A percentile compares a stretch with the other conserved stretches of the same genome.
Conservation (phyloP, 1,140 invertebrate species). For the Watersipora subatra region DNA sequence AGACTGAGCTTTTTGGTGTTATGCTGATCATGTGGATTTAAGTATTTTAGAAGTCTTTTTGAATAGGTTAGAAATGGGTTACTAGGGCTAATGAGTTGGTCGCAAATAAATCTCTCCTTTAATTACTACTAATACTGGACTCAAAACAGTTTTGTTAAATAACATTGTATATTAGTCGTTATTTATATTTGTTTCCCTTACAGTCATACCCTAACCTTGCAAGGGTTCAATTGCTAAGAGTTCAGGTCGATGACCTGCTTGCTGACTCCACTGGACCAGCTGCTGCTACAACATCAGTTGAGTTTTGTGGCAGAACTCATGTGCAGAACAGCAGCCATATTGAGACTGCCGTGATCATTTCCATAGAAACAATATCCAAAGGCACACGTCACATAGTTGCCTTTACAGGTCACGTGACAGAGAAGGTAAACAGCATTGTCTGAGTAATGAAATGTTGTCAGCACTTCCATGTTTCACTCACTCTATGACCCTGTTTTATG, state of each 20-base stretch:
- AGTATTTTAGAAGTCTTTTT: too few relatives aligned
- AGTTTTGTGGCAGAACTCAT: constrained; percentile 99
- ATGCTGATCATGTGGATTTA: too few relatives aligned
- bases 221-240: constrained; percentile 82
- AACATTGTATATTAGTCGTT: too few relatives aligned
- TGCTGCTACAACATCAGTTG: constrained; percentile 79
- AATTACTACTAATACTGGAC: too few relatives aligned
- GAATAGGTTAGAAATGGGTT: too few relatives aligned
- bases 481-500: too few relatives aligned
- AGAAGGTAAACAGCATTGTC: constrained; percentile 44
- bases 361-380: constrained; percentile 97
- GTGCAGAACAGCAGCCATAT: constrained; percentile 69
- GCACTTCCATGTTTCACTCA: too few relatives aligned
- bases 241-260: constrained; percentile 77
- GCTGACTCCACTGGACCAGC: constrained; percentile 63
- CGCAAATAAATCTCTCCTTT: too few relatives aligned
- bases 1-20: too few relatives aligned
- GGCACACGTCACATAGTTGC: constrained; percentile 93
- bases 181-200: too few relatives aligned
- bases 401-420: constrained; percentile 82
- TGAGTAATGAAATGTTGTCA: background rate
- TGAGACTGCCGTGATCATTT: constrained; percentile 84
- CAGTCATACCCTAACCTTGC: constrained; percentile 94
- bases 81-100: too few relatives aligned
- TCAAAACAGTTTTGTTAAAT: too few relatives aligned